Conservation (phyloP, 2,797 vertebrate genomes). For the Enteromius mattozi region DNA sequence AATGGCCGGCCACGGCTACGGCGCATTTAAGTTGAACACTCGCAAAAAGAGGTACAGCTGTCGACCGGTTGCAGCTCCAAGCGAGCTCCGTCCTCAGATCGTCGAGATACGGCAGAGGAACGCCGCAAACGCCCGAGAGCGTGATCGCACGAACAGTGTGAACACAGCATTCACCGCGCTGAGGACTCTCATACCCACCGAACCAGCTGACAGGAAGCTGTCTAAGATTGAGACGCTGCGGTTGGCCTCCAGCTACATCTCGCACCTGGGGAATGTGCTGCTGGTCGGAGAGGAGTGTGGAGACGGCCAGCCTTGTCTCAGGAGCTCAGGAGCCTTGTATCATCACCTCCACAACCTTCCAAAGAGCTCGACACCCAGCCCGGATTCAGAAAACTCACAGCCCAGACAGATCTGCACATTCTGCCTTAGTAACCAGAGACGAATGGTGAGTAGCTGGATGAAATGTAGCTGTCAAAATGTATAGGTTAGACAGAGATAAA, state of each 20-base stretch:
- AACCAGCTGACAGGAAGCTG: constrained; percentile 81
- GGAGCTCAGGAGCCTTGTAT: constrained; percentile 73
- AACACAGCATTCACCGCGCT: constrained; percentile 96
- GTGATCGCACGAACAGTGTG: constrained; percentile 97
- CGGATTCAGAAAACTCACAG: constrained; percentile 85
- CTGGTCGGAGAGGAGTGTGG: constrained; percentile 89
- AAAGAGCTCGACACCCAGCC: constrained; percentile 73
- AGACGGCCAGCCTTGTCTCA: constrained; percentile 92
- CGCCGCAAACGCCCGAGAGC: constrained; percentile 91
- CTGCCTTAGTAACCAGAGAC: constrained; percentile 98
- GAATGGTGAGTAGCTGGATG: constrained; percentile 85
- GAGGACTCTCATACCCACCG: constrained; percentile 93
- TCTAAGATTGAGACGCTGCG: constrained; percentile 98
- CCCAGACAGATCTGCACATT: constrained; percentile 99
- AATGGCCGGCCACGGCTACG: constrained; percentile 70
- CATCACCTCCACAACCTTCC: constrained; percentile 73
- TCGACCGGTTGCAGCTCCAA: constrained; percentile 58
- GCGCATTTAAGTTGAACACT: constrained; percentile 46
- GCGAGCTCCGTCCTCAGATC: constrained; percentile 35
- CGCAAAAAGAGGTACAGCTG: constrained; percentile 71
- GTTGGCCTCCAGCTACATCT: constrained; percentile 97
- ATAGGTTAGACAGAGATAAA: neutral
- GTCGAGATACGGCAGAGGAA: constrained; percentile 87
- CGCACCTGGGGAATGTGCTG: constrained; percentile 94
- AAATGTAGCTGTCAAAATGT: constrained; percentile 3